These are phyloP conservation scores for Lathamus discolor DNA, from an alignment of 2,113 vertebrate genomes.

Conservation along the genomic window DNA sequence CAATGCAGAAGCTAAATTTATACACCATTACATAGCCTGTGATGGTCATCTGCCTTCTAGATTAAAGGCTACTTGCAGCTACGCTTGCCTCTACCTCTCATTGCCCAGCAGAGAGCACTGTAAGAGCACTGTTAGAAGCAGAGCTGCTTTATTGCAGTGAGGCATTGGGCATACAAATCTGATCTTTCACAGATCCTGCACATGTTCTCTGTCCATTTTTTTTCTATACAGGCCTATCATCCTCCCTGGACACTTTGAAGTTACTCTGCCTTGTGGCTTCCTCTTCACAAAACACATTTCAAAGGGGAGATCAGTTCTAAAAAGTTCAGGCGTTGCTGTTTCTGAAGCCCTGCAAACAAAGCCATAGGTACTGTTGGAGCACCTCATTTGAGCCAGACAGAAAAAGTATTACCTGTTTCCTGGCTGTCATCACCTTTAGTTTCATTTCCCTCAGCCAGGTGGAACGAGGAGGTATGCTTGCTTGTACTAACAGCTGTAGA, in stretches of 20 bases:
- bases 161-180: rapidly evolving
- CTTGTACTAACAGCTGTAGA: neutral
- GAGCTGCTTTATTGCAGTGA: neutral
- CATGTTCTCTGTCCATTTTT: neutral
- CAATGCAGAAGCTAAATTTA: neutral
- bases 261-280: neutral
- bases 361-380: neutral
- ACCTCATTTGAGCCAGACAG: neutral
- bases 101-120: slow-evolving; percentile 53
- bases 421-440: neutral
- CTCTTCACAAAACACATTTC: neutral
- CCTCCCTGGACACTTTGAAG: neutral
- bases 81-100: neutral
- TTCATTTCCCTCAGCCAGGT: neutral
- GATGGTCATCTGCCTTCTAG: no score
- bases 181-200: neutral
- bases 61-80: neutral
- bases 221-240: neutral
- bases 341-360: neutral
- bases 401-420: neutral
- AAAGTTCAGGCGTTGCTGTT: neutral
- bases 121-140: neutral
- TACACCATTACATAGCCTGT: neutral
- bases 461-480: neutral
- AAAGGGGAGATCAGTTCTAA: neutral